Evolutionary conservation across 1,140 invertebrate genomes (phyloP).

Genomic region (Hestina assimilis): DNA sequence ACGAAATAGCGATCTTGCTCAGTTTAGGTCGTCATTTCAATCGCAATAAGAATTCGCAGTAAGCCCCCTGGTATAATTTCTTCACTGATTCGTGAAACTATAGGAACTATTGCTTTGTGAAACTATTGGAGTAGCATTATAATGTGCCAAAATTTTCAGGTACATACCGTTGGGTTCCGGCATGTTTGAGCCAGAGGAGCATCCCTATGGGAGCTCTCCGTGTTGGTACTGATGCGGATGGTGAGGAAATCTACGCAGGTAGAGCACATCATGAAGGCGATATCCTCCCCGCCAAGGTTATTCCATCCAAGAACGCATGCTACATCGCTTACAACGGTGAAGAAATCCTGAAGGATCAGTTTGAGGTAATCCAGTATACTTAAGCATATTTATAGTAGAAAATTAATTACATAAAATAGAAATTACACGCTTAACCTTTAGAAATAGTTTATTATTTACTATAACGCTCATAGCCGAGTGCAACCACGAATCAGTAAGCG

Average conservation of each 20-base stretch:
- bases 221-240: constrained; percentile 85
- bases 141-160: constrained; percentile 48
- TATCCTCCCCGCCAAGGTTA: constrained; percentile 87
- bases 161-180: constrained; percentile 72
- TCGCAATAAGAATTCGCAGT: too few relatives aligned
- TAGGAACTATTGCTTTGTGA: too few relatives aligned
- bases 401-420: too few relatives aligned
- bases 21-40: too few relatives aligned
- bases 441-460: too few relatives aligned
- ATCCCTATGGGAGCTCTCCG: constrained; percentile 79
- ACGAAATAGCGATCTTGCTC: too few relatives aligned
- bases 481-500: too few relatives aligned
- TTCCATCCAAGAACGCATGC: constrained; percentile 81
- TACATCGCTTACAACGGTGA: constrained; percentile 83
- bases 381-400: neutral
- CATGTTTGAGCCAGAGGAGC: constrained; percentile 67
- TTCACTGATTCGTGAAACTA: too few relatives aligned
- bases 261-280: constrained; percentile 85
- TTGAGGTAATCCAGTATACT: constrained; percentile 78
- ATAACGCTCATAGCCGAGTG: too few relatives aligned
- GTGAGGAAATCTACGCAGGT: constrained; percentile 86
- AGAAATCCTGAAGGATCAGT: constrained; percentile 81
- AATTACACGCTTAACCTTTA: too few relatives aligned
- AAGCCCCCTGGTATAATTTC: too few relatives aligned
- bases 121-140: too few relatives aligned